Evolutionary conservation across 2,113 vertebrate genomes (phyloP).

Genomic region (Callopanchax toddi): DNA sequence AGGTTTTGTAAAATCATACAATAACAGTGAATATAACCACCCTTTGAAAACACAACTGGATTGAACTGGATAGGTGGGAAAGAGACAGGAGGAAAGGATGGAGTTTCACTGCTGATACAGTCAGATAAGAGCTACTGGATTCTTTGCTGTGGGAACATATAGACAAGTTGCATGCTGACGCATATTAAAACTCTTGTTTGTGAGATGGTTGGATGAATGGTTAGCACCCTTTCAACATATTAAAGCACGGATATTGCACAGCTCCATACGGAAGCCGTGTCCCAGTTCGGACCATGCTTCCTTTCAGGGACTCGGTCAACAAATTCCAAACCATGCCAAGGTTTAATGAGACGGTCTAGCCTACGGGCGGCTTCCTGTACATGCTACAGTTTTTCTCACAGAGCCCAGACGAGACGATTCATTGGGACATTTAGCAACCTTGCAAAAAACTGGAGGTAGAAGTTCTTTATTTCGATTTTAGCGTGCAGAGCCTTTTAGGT

Average conservation of each 20-base stretch:
- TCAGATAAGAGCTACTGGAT: constrained; percentile 52
- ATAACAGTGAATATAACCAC: constrained; percentile 75
- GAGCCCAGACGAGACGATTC: neutral
- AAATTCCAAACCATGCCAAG: neutral
- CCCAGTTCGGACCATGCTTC: neutral
- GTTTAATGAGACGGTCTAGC: neutral
- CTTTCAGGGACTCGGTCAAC: neutral
- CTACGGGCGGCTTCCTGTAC: neutral
- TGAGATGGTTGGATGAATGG: constrained; percentile 12
- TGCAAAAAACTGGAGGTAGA: neutral
- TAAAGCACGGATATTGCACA: constrained; percentile 3
- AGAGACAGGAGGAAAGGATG: constrained; percentile 68
- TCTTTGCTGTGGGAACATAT: constrained; percentile 48
- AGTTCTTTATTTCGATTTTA: neutral
- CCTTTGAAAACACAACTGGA: constrained; percentile 76
- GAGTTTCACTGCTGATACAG: constrained; percentile 63
- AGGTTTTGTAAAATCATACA: constrained; percentile 75
- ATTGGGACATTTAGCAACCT: neutral
- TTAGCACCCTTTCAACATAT: constrained; percentile 19
- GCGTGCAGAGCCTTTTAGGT: neutral
- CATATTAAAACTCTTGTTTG: no score
- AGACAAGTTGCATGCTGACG: neutral
- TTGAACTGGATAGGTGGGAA: constrained; percentile 72
- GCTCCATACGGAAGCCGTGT: neutral
- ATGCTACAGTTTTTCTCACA: neutral